These are phyloP conservation scores for Leptinotarsa lineolata DNA, from an alignment of 1,140 invertebrate species.

Conservation along the genomic window DNA sequence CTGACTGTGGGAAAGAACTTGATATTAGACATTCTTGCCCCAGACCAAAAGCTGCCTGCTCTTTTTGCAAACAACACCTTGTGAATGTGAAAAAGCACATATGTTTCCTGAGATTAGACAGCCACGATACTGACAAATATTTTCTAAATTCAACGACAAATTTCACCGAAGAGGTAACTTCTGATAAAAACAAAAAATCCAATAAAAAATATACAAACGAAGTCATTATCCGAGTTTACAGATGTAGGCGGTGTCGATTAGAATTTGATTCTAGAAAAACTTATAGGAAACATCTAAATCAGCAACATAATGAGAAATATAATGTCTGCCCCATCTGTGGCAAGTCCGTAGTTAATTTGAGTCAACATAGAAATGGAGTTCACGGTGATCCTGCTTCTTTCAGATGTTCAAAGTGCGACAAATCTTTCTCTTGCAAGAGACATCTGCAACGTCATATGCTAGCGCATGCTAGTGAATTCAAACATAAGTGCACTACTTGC, in stretches of 20 bases:
- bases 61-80: neutral
- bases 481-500: conserved; percentile 65
- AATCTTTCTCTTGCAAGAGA: conserved; percentile 32
- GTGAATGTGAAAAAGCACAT: neutral
- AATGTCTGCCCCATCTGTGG: conserved; percentile 36
- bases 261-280: conserved; percentile 9
- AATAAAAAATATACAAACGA: neutral
- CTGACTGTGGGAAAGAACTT: neutral
- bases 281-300: conserved; percentile 21
- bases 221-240: neutral
- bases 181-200: neutral
- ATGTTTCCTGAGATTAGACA: neutral
- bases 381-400: conserved; percentile 28
- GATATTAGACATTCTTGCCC: neutral
- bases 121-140: too few relatives aligned
- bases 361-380: conserved; percentile 18
- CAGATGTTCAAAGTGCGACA: conserved; percentile 33
- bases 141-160: too few relatives aligned
- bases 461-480: conserved; percentile 73
- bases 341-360: conserved; percentile 21
- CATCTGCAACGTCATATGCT: conserved; percentile 57
- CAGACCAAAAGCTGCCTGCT: neutral
- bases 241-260: conserved; percentile 2
- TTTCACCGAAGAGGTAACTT: too few relatives aligned
- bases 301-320: conserved; percentile 21